These are phyloP conservation scores for Priocnemis perturbator DNA, from an alignment of 2,888 invertebrate genomes.

Conservation along the genomic window DNA sequence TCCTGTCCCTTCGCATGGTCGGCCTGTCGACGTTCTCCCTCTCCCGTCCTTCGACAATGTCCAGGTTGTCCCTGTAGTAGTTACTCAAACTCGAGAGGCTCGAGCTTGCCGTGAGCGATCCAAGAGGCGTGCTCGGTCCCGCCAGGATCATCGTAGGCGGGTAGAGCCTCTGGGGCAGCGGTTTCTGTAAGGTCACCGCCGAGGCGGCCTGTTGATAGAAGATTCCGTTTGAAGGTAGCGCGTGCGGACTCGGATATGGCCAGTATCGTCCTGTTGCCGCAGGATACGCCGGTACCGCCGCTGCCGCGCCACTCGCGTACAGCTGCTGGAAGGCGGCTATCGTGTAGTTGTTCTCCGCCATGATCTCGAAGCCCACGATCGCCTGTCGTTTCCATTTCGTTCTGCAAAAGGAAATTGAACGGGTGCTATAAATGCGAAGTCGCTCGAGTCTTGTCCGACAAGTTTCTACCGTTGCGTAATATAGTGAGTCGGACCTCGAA, in stretches of 20 bases:
- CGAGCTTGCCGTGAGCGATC: conserved; percentile 82
- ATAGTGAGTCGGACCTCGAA: background rate
- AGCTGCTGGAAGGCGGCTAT: conserved; percentile 97
- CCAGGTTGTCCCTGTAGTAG: conserved; percentile 69
- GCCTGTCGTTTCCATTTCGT: conserved; percentile 99
- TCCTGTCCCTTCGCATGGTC: conserved; percentile 64
- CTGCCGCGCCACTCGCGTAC: conserved; percentile 80
- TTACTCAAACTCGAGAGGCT: conserved; percentile 68
- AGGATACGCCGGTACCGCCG: conserved; percentile 66
- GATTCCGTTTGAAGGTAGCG: conserved; percentile 81
- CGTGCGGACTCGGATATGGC: conserved; percentile 77
- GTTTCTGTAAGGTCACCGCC: conserved; percentile 87
- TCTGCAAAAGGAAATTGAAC: conserved; percentile 77
- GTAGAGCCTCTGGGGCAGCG: conserved; percentile 82
- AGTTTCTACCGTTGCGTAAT: too few relatives aligned
- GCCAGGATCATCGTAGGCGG: conserved; percentile 81
- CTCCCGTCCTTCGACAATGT: conserved; percentile 62
- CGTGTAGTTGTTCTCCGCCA: conserved; percentile 98
- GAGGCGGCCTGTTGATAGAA: conserved; percentile 90
- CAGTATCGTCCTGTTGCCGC: conserved; percentile 69
- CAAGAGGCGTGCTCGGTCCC: conserved; percentile 82
- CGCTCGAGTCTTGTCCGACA: too few relatives aligned
- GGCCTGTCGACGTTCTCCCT: conserved; percentile 59
- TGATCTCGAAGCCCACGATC: conserved; percentile 95
- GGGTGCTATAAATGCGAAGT: conserved; percentile 45